Evolutionary conservation across 2,113 vertebrate species (phyloP).

Genomic region (Triplophysa tibetana): DNA sequence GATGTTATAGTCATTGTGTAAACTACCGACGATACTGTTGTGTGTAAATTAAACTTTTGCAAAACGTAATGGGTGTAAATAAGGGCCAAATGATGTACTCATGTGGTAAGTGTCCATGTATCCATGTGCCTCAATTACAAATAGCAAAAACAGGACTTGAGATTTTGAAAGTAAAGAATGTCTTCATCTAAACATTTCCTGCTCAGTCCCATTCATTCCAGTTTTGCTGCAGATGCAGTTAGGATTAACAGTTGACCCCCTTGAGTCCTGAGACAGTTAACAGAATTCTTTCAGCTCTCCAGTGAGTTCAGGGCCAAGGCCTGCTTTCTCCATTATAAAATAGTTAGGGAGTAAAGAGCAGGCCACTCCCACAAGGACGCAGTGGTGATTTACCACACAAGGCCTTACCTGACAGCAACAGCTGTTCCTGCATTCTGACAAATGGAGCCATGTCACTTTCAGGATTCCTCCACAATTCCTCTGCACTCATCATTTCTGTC

Average conservation of each 20-base stretch:
- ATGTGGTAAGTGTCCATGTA: no score
- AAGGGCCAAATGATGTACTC: no score
- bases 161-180: slow-evolving; percentile 10
- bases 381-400: slow-evolving; percentile 60
- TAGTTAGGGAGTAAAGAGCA: slow-evolving; percentile 30
- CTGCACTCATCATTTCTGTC: slow-evolving; percentile 77
- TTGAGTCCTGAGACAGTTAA: slow-evolving; percentile 46
- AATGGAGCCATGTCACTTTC: slow-evolving; percentile 69
- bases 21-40: no score
- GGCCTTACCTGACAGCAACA: slow-evolving; percentile 72
- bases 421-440: slow-evolving; percentile 68
- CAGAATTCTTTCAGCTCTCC: slow-evolving; percentile 52
- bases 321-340: slow-evolving; percentile 65
- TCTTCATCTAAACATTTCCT: slow-evolving; percentile 48
- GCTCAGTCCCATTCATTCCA: slow-evolving; percentile 31
- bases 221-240: slow-evolving; percentile 53
- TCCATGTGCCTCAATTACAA: background rate
- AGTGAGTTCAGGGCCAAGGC: slow-evolving; percentile 28
- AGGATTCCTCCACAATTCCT: slow-evolving; percentile 64
- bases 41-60: no score
- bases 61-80: no score
- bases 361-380: slow-evolving; percentile 53
- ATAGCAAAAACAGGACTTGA: slow-evolving; percentile 8
- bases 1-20: no score
- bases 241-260: slow-evolving; percentile 57